Percentiles rank a stretch among this genome's conserved stretches.
Conservation (phyloP, 2,888 invertebrate genomes). For the Perizoma affinitatum region DNA sequence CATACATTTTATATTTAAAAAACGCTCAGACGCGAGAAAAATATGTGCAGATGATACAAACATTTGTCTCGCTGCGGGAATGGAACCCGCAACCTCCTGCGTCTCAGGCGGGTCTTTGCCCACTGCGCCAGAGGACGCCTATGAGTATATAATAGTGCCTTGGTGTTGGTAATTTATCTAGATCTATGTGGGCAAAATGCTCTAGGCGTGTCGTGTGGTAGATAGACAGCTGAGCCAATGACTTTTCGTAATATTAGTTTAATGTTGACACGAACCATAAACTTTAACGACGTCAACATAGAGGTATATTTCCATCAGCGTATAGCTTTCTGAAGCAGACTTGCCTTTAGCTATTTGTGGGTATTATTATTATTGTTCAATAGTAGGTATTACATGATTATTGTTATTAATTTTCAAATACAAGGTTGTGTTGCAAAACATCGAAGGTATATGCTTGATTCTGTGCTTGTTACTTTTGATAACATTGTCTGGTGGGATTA, state of each 20-base stretch:
- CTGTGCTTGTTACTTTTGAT: conserved; percentile 38
- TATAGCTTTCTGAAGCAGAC: conserved; percentile 8
- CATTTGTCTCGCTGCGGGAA: too few species aligned
- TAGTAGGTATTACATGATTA: conserved; percentile 51
- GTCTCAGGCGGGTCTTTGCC: too few species aligned
- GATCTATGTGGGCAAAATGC: conserved; percentile 20
- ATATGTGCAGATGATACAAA: too few species aligned
- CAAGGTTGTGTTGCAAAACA: conserved; percentile 58
- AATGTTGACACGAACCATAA: conserved; percentile 6
- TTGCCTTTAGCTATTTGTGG: conserved; percentile 40
- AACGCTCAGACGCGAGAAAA: too few species aligned
- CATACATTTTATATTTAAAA: too few species aligned
- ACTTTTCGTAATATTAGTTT: conserved; percentile 2
- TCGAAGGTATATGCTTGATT: conserved; percentile 30
- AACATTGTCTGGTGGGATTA: conserved; percentile 17
- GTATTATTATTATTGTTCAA: conserved; percentile 59
- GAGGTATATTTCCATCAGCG: conserved; percentile 13
- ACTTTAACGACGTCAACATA: conserved; percentile 5
- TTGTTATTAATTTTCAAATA: conserved; percentile 50
- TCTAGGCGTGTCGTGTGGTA: conserved; percentile 16
- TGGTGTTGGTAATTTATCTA: conserved; percentile 13
- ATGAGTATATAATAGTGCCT: conserved; percentile 20
- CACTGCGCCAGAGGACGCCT: too few species aligned
- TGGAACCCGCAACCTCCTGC: too few species aligned
- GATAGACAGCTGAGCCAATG: not conserved